Conservation (phyloP, 2,797 vertebrate species). For the Thunnus albacares region DNA sequence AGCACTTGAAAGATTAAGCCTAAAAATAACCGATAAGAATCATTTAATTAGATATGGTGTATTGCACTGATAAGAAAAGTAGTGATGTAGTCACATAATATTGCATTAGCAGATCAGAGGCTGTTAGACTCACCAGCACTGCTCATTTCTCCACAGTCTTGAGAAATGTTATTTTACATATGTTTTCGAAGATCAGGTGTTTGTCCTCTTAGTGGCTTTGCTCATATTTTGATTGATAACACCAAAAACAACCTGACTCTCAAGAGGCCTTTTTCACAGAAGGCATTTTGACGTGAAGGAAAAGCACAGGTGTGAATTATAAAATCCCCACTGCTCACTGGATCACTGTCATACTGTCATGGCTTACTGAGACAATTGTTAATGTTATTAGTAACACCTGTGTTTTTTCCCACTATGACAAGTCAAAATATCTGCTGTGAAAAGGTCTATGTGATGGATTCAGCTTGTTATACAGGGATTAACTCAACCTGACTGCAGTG, state of each 20-base stretch:
- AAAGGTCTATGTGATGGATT: background rate
- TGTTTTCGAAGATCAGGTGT: background rate
- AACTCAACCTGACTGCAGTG: background rate
- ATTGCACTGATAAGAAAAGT: background rate
- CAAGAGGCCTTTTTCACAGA: background rate
- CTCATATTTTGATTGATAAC: background rate
- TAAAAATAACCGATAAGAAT: background rate
- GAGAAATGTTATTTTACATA: background rate
- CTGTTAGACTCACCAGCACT: background rate
- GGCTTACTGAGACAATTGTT: too few relatives aligned
- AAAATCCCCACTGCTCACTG: too few relatives aligned
- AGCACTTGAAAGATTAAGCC: background rate
- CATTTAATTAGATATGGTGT: background rate
- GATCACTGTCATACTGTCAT: too few relatives aligned
- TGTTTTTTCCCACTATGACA: too few relatives aligned
- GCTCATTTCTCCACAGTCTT: background rate
- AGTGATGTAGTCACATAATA: background rate
- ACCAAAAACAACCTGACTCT: background rate
- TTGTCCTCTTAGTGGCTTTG: background rate
- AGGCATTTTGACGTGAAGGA: background rate
- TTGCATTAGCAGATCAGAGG: background rate
- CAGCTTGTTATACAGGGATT: background rate
- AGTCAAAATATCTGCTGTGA: too few relatives aligned
- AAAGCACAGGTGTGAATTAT: too few relatives aligned
- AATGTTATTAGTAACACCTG: too few relatives aligned